Conservation (phyloP, 2,797 vertebrate species). For the Amblyraja radiata region DNA sequence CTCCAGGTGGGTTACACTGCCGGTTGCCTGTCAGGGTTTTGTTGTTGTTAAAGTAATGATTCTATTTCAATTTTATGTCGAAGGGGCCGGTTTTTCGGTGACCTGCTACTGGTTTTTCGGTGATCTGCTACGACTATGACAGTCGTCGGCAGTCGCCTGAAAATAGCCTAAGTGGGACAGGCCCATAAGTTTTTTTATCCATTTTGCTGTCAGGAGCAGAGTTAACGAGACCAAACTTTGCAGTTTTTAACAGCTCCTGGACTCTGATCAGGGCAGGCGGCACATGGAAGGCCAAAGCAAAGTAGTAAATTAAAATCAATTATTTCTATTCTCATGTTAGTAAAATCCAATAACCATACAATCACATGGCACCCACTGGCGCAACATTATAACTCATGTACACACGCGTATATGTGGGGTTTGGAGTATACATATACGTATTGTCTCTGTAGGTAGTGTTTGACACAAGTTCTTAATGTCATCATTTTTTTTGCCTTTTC, state of each 20-base stretch:
- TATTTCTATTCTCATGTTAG: not conserved
- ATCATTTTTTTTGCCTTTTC: not conserved
- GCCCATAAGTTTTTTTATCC: not conserved
- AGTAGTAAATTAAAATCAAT: not conserved
- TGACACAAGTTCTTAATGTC: not conserved
- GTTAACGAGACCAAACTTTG: not conserved
- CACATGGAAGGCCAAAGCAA: not conserved
- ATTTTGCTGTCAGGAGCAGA: not conserved
- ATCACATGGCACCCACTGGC: not conserved
- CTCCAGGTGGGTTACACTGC: too few species aligned
- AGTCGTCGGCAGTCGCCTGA: too few species aligned
- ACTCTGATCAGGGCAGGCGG: not conserved
- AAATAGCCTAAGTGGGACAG: too few species aligned
- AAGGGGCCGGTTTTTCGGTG: too few species aligned
- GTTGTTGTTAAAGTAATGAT: too few species aligned
- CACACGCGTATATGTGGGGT: too few species aligned
- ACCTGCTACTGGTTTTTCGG: too few species aligned
- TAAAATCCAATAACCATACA: not conserved
- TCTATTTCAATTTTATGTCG: too few species aligned
- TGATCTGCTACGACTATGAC: too few species aligned
- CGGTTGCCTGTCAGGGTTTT: too few species aligned
- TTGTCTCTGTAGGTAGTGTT: too few species aligned
- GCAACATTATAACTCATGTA: not conserved
- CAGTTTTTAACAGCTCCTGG: not conserved
- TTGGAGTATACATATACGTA: too few species aligned